Conservation (phyloP, 2,888 invertebrate genomes). For the Alsophila aescularia region DNA sequence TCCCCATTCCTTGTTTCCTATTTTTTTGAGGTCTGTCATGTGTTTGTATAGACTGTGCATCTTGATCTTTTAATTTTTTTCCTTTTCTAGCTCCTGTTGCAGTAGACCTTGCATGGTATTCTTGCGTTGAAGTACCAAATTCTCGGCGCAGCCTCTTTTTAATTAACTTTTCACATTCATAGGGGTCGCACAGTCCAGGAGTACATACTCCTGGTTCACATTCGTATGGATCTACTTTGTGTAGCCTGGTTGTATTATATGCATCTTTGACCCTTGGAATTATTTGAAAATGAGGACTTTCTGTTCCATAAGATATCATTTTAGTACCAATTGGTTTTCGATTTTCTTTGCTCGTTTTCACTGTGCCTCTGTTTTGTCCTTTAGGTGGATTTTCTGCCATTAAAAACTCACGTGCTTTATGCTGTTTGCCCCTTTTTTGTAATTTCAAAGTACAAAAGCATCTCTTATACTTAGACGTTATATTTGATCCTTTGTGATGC, state of each 20-base stretch:
- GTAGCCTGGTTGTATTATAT: not conserved
- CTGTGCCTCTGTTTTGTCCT: not conserved
- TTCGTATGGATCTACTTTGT: constrained; percentile 31
- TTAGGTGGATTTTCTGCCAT: not conserved
- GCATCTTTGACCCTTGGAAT: not conserved
- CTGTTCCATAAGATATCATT: not conserved
- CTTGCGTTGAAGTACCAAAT: constrained; percentile 5
- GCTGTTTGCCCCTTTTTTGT: constrained; percentile 18
- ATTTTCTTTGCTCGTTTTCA: not conserved
- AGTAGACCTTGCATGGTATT: not conserved
- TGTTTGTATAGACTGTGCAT: not conserved
- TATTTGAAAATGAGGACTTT: not conserved
- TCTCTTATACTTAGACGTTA: constrained; percentile 20
- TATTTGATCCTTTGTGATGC: constrained; percentile 7
- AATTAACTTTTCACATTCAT: constrained; percentile 35
- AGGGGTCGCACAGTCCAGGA: constrained; percentile 46
- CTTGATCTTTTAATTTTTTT: not conserved
- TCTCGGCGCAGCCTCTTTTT: constrained; percentile 11
- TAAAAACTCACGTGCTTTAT: constrained; percentile 2
- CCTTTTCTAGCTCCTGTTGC: not conserved
- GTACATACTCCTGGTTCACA: constrained; percentile 48
- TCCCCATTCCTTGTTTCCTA: not conserved
- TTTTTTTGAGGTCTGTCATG: not conserved
- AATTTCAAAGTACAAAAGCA: constrained; percentile 51
- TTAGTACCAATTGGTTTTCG: not conserved